Conservation (phyloP, 2,113 vertebrate species). For the Apeltes quadracus region DNA sequence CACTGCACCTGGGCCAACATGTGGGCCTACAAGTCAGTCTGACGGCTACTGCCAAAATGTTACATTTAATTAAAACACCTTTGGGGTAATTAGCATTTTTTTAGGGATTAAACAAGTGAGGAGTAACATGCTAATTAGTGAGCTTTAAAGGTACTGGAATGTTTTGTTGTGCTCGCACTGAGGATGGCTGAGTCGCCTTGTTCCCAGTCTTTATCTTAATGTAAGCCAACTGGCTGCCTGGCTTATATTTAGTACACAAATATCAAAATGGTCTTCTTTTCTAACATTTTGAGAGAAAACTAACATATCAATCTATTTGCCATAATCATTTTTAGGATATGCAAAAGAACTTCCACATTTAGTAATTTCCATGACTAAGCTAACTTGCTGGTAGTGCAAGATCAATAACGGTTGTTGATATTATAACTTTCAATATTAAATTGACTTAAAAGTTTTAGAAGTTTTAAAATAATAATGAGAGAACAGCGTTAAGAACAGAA, state of each 20-base stretch:
- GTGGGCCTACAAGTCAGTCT: background rate
- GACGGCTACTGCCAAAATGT: background rate
- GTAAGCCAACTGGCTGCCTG: background rate
- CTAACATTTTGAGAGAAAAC: background rate
- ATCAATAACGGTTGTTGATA: background rate
- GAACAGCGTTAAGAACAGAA: background rate
- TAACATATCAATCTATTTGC: background rate
- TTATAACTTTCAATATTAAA: background rate
- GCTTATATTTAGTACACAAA: background rate
- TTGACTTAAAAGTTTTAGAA: background rate
- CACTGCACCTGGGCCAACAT: background rate
- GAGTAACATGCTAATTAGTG: too few relatives aligned
- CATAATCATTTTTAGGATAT: background rate
- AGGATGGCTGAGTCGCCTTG: background rate
- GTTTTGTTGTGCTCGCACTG: too few relatives aligned
- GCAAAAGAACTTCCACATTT: background rate
- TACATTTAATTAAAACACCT: background rate
- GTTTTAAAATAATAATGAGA: background rate
- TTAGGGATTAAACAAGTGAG: too few relatives aligned
- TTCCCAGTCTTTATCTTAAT: background rate
- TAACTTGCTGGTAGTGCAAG: background rate
- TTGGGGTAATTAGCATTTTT: background rate
- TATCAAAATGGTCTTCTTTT: background rate
- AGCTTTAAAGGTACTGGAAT: too few relatives aligned
- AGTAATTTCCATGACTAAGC: background rate